These are phyloP conservation scores for Palythoa grandiflora DNA, from an alignment of 92 coral and sea anemone genomes.

Conservation along the genomic window DNA sequence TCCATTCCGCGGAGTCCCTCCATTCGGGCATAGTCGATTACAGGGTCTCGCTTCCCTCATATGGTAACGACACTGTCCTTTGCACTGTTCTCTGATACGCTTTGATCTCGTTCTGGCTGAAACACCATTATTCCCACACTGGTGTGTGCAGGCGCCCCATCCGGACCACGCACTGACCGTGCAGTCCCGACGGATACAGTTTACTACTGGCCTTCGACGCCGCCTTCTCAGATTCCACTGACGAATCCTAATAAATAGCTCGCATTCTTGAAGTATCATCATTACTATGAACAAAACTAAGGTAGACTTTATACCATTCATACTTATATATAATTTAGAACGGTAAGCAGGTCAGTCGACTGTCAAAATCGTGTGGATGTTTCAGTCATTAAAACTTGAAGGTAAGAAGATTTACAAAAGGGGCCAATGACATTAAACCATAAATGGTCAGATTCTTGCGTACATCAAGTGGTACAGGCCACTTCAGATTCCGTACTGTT, in stretches of 20 bases:
- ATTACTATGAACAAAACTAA: background rate
- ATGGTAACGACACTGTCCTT: background rate
- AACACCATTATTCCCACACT: background rate
- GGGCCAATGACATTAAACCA: background rate
- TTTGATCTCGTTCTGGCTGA: background rate
- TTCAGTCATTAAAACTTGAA: background rate
- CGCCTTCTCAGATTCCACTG: background rate
- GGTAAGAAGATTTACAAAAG: background rate
- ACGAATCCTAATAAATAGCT: background rate
- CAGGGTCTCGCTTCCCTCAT: background rate
- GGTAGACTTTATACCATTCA: background rate
- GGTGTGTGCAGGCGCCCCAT: background rate
- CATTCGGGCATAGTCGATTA: background rate
- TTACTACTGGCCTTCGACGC: background rate
- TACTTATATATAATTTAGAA: background rate
- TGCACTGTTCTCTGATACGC: background rate
- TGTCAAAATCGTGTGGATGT: background rate
- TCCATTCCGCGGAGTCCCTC: background rate
- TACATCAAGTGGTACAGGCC: background rate
- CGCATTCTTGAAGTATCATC: background rate
- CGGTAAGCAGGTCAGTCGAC: background rate
- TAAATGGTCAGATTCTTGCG: background rate
- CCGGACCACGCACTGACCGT: background rate
- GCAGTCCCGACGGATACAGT: background rate
- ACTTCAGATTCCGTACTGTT: background rate